A percentile compares a stretch with the other conserved stretches of the same genome.
Conservation (phyloP, 1,140 invertebrate genomes). For the Drosophila tani region DNA sequence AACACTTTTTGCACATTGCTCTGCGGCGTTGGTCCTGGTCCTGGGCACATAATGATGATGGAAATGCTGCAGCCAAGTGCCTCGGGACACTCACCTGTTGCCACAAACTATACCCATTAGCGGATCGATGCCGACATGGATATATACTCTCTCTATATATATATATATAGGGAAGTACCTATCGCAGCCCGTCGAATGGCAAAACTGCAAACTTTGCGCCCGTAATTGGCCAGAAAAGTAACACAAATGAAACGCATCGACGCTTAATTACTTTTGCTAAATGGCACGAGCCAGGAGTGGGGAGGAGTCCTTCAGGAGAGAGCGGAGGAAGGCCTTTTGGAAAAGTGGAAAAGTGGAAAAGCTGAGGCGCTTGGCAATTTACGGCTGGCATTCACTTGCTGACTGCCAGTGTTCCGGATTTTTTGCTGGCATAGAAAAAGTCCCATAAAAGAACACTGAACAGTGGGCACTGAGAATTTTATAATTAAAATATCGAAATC, state of each 20-base stretch:
- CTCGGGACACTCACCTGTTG: conserved; percentile 23
- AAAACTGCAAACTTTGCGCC: conserved; percentile 48
- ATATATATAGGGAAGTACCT: neutral
- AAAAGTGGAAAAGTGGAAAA: neutral
- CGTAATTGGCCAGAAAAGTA: conserved; percentile 80
- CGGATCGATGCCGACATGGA: conserved; percentile 2
- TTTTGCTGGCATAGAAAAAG: neutral
- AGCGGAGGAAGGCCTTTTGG: neutral
- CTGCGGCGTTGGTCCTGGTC: conserved; percentile 9
- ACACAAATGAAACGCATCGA: conserved; percentile 81
- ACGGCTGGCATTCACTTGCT: conserved; percentile 49
- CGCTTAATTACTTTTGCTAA: conserved; percentile 81
- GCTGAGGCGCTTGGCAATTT: conserved; percentile 40
- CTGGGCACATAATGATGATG: conserved; percentile 19
- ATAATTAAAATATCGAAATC: neutral
- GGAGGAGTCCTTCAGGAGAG: neutral
- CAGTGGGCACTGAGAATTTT: no score
- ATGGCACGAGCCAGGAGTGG: conserved; percentile 48
- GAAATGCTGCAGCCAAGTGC: neutral
- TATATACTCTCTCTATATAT: no score
- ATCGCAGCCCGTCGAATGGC: neutral
- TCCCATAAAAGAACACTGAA: neutral
- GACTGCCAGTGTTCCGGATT: conserved; percentile 12
- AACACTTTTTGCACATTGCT: conserved; percentile 78
- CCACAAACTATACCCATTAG: conserved; percentile 11